Percentiles rank a stretch among this genome's conserved stretches.
Evolutionary conservation across 2,113 vertebrate species (phyloP).

Genomic region (Hippocampus zosterae): DNA sequence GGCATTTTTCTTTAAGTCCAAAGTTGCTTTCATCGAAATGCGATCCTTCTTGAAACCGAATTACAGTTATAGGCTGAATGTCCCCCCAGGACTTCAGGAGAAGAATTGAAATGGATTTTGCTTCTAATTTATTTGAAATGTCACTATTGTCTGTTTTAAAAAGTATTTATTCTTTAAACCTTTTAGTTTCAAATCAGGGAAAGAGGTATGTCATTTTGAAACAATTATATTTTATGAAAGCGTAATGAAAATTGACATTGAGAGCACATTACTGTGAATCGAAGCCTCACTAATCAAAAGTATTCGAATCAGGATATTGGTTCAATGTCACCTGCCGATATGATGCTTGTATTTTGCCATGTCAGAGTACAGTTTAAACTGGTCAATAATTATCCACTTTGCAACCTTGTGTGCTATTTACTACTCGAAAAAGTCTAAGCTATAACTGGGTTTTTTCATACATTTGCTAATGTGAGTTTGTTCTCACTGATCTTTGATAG

Average conservation of each 20-base stretch:
- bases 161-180: neutral
- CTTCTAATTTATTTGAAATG: too few species aligned
- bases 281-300: too few species aligned
- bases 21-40: conserved; percentile 7
- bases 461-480: conserved; percentile 14
- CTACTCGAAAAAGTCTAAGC: neutral
- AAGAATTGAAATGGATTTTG: too few species aligned
- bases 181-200: neutral
- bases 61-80: too few species aligned
- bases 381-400: neutral
- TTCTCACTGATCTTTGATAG: too few species aligned
- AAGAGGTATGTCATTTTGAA: neutral
- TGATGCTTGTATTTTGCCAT: neutral
- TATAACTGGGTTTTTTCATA: conserved; percentile 21
- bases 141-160: neutral
- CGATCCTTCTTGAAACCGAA: too few species aligned
- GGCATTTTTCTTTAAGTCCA: conserved; percentile 1
- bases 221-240: neutral
- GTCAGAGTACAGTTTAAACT: neutral
- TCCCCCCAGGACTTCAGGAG: too few species aligned
- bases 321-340: neutral
- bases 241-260: neutral
- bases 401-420: neutral
- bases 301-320: too few species aligned
- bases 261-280: neutral